phyloP scores from a whole-genome alignment of 2,797 vertebrate species.

The Liparis tanakae region DNA sequence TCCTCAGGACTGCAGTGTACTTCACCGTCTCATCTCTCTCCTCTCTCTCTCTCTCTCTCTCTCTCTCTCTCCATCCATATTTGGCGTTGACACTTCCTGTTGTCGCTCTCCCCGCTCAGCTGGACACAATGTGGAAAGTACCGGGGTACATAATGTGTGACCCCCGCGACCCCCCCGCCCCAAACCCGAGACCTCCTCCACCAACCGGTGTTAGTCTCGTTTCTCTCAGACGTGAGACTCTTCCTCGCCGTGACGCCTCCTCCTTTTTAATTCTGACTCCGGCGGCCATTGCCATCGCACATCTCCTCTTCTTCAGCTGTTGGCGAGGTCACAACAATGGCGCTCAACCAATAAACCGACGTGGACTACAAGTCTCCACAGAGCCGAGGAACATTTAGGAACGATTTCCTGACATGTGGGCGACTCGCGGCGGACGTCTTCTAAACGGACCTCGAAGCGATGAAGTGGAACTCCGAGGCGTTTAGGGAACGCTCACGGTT shows the following conservation, averaged over 20 bases:
- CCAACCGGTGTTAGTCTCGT: neutral
- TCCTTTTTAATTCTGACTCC: too few relatives aligned
- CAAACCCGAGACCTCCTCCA: conserved; percentile 38
- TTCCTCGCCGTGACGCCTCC: too few relatives aligned
- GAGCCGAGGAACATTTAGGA: neutral
- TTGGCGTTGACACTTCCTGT: conserved; percentile 48
- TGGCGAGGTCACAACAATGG: too few relatives aligned
- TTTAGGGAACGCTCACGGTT: neutral
- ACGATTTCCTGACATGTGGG: neutral
- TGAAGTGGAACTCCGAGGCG: neutral
- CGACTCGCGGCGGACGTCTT: neutral
- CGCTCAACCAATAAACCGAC: neutral
- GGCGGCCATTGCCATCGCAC: neutral
- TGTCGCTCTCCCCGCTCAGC: conserved; percentile 33
- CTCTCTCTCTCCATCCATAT: conserved; percentile 43
- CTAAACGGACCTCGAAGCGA: neutral
- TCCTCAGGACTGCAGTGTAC: conserved; percentile 73
- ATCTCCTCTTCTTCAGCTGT: fast-evolving
- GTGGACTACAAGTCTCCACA: too few relatives aligned
- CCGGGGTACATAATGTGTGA: conserved; percentile 65
- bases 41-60: conserved; percentile 12
- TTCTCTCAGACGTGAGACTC: too few relatives aligned
- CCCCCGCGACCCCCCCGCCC: conserved; percentile 22
- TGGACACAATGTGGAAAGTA: conserved; percentile 56
- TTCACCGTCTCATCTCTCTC: conserved; percentile 47